Base-by-base conservation (phyloP, 2,797 vertebrate species). In the Lophura swinhoii region DNA sequence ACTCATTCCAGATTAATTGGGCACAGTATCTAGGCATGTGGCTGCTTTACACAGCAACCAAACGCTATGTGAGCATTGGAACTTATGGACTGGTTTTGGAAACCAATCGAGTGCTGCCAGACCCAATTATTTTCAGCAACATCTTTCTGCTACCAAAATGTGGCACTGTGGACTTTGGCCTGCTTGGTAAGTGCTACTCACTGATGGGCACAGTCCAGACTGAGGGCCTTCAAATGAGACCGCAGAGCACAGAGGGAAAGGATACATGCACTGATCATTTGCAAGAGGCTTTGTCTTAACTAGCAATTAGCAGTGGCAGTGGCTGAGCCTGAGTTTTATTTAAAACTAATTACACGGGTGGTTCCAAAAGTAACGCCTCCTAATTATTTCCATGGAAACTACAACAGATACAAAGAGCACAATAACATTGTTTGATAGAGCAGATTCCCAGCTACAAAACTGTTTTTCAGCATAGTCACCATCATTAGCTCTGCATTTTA, bases 41-140 rank as follows among this genome's bases (percentile, higher is more conserved):
- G 96, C 97, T 90, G 94, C 12, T 85, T 96, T 96, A 78, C 33
- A 88, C 91, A 91, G 74, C 93, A 44, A 92, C 90, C 92, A 86
- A 92, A 94, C 93, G 94, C 77, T 84, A 95, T 37, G 74, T 26
- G 58, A 89, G 97, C 29, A 55, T 97, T 94, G 97, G 96, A 97
- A 94, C 89, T 94, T 84, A 95, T 60, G 90, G 91, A 73, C 93
- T 86, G 84, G 60, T 81, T 96, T 96, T 97, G 97, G 98, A 97
- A 94, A 89, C 39, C 2, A 86, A 66, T 81, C 14, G 88, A 93
- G 70, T 14, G 91, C 96, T 97, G 97, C 97, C 98, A 97, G 95
- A 86, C 88, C 92, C 96, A 97, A 98, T 98, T 98, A 98, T 97
- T 97, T 97, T 97, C 97, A 97, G 97, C 97, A 97, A 95, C 95